phyloP scores from a whole-genome alignment of 1,140 invertebrate genomes.

The Bombus superbus region DNA sequence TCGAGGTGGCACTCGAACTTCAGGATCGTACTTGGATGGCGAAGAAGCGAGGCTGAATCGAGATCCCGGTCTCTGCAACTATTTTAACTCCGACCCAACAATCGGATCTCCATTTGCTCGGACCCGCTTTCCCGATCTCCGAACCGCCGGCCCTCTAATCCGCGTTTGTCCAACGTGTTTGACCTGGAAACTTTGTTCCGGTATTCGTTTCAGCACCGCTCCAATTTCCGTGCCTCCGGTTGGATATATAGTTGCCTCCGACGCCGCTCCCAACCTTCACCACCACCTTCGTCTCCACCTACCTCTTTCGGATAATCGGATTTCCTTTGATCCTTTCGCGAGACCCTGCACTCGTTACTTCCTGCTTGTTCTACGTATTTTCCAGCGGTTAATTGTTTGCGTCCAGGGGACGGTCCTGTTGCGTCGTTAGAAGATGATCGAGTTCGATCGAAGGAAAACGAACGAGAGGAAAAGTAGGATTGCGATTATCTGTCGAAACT shows the following conservation, averaged over 20 bases:
- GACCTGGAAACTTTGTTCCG: conserved; percentile 41
- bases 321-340: conserved; percentile 33
- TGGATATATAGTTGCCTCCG: neutral
- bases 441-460: neutral
- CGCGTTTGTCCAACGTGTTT: conserved; percentile 38
- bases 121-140: neutral
- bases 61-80: neutral
- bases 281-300: too few relatives aligned
- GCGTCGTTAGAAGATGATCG: neutral
- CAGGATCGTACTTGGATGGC: conserved; percentile 7
- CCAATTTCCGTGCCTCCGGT: neutral
- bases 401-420: neutral
- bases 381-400: conserved; percentile 7
- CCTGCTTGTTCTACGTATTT: conserved; percentile 15
- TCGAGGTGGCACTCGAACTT: conserved; percentile 52
- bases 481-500: neutral
- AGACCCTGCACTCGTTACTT: conserved; percentile 3
- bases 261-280: too few relatives aligned
- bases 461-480: too few relatives aligned
- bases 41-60: neutral
- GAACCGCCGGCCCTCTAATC: conserved; percentile 7
- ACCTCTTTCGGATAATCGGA: conserved; percentile 12
- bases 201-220: conserved; percentile 11
- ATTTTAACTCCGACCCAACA: conserved; percentile 47
- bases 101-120: conserved; percentile 45